Conservation (phyloP, 2,888 invertebrate species). For the Belgica antarctica region DNA sequence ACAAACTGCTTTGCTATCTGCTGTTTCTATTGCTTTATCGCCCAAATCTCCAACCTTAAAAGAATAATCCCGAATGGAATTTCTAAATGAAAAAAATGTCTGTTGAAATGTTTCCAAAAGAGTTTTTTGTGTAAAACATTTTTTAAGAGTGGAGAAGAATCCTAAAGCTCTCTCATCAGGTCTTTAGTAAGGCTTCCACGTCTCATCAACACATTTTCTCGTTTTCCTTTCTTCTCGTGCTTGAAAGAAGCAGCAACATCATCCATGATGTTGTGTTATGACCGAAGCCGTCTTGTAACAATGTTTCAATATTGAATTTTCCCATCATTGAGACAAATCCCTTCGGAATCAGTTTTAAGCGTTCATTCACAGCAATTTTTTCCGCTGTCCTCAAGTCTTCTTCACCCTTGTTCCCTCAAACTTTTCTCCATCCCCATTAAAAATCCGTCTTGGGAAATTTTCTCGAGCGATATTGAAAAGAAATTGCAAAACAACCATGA, state of each 20-base stretch:
- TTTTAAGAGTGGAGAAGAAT: background rate
- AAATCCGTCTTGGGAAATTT: background rate
- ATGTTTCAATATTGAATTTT: constrained; percentile 11
- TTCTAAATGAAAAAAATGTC: background rate
- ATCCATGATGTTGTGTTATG: background rate
- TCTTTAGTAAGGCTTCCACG: too few relatives aligned
- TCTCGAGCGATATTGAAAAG: background rate
- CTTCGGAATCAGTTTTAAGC: constrained; percentile 6
- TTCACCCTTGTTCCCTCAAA: background rate
- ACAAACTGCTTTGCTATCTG: too few relatives aligned
- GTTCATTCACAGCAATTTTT: too few relatives aligned
- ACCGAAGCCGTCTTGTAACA: constrained; percentile 11
- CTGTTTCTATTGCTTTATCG: too few relatives aligned
- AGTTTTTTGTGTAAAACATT: too few relatives aligned
- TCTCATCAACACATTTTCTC: background rate
- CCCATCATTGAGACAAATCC: background rate
- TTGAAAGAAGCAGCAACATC: background rate
- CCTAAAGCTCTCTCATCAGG: too few relatives aligned
- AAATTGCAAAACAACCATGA: background rate
- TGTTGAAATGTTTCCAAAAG: background rate
- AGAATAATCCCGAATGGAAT: background rate
- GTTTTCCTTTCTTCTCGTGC: background rate
- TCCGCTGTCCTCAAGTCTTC: background rate
- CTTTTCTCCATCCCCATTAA: background rate
- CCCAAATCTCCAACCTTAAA: background rate